Evolutionary conservation across 2,797 vertebrate species (phyloP).

Genomic region (Pseudopleuronectes americanus): DNA sequence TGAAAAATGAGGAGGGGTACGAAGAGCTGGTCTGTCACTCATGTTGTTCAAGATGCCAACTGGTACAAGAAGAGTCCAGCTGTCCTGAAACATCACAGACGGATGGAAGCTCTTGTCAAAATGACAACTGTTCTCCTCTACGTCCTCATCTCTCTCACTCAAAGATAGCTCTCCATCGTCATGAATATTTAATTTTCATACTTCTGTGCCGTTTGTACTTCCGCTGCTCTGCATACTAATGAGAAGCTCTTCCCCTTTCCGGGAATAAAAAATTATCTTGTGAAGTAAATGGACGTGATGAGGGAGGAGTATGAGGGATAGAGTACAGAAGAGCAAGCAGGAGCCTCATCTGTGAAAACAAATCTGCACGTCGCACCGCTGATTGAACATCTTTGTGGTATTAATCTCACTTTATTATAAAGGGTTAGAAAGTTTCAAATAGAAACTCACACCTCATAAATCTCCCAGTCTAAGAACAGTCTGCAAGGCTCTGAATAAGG

Average conservation of each 20-base stretch:
- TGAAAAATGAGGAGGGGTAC: constrained; percentile 3
- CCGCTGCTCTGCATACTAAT: constrained; percentile 74
- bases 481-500: constrained; percentile 26
- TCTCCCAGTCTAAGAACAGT: constrained; percentile 25
- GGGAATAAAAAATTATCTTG: constrained; percentile 33
- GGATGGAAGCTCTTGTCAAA: constrained; percentile 42
- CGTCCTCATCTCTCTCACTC: constrained; percentile 36
- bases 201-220: constrained; percentile 68
- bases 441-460: constrained; percentile 37
- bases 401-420: constrained; percentile 48
- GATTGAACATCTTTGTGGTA: constrained; percentile 53
- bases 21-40: constrained; percentile 15
- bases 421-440: constrained; percentile 21
- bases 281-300: constrained; percentile 66
- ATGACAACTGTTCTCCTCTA: constrained; percentile 44
- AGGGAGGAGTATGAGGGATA: constrained; percentile 59
- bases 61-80: constrained; percentile 40
- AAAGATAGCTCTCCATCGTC: constrained; percentile 64
- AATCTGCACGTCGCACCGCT: constrained; percentile 35
- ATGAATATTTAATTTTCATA: constrained; percentile 82
- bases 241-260: constrained; percentile 59
- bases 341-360: constrained; percentile 57
- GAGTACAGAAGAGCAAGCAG: constrained; percentile 30
- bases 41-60: constrained; percentile 49
- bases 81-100: constrained; percentile 26